phyloP scores from a whole-genome alignment of 2,888 invertebrate species.

The Molorchus minor region DNA sequence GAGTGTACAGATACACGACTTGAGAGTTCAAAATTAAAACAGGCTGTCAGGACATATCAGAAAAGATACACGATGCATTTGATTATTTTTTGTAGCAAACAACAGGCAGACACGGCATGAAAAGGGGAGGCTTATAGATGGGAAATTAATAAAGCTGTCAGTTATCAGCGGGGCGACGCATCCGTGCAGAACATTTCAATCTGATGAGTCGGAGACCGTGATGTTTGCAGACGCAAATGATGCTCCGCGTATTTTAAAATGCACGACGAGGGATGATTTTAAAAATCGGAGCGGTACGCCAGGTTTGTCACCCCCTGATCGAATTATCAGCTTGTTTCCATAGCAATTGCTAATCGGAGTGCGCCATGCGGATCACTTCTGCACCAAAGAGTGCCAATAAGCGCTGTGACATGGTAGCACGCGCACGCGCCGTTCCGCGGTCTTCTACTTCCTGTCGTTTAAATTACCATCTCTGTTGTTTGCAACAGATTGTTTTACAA shows the following conservation, averaged over 20 bases:
- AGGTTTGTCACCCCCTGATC: constrained; percentile 53
- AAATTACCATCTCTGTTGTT: constrained; percentile 11
- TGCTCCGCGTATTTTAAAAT: constrained; percentile 58
- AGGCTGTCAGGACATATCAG: constrained; percentile 37
- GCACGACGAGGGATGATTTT: constrained; percentile 56
- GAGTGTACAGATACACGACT: neutral
- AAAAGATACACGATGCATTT: constrained; percentile 42
- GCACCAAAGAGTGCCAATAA: constrained; percentile 58
- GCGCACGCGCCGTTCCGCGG: constrained; percentile 30
- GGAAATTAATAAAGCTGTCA: constrained; percentile 83
- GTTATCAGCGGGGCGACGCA: constrained; percentile 66
- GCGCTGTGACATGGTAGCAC: constrained; percentile 54
- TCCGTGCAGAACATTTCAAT: constrained; percentile 65
- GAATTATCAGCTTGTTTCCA: constrained; percentile 68
- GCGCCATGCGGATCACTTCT: constrained; percentile 61
- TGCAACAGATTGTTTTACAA: too few relatives aligned
- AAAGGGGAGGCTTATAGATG: constrained; percentile 61
- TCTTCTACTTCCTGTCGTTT: constrained; percentile 22
- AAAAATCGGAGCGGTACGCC: constrained; percentile 65
- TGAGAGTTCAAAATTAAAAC: constrained; percentile 32
- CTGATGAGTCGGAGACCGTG: constrained; percentile 52
- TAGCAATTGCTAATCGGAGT: constrained; percentile 69
- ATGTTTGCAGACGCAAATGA: constrained; percentile 65
- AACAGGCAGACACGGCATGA: constrained; percentile 46
- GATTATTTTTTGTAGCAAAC: constrained; percentile 50